Evolutionary conservation across 2,888 invertebrate species (phyloP).

Genomic region (Acrobasis suavella): DNA sequence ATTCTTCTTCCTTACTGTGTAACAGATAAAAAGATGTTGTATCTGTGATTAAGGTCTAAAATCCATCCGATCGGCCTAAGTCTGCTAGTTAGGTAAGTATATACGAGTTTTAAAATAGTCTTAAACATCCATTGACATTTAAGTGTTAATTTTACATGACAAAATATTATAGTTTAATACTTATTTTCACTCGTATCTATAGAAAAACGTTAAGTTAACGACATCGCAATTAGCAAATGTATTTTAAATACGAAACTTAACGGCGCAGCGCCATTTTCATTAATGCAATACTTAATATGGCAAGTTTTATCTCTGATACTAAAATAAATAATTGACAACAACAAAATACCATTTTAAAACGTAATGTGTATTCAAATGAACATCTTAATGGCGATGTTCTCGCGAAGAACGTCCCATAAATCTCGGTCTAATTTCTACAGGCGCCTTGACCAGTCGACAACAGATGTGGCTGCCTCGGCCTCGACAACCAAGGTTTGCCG

Average conservation of each 20-base stretch:
- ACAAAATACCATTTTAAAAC: background rate
- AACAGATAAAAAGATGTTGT: too few relatives aligned
- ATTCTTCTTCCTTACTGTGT: too few relatives aligned
- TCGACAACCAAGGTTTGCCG: background rate
- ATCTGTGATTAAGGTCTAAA: too few relatives aligned
- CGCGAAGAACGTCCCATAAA: background rate
- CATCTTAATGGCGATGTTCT: background rate
- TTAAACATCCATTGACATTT: too few relatives aligned
- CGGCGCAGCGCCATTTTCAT: background rate
- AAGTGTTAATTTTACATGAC: too few relatives aligned
- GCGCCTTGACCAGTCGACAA: slow-evolving; percentile 1
- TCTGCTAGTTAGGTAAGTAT: too few relatives aligned
- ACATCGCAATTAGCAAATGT: background rate
- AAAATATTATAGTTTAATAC: too few relatives aligned
- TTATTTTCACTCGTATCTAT: too few relatives aligned
- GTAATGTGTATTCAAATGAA: slow-evolving; percentile 1
- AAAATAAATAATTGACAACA: background rate
- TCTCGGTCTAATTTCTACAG: background rate
- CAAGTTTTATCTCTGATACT: background rate
- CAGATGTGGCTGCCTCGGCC: slow-evolving; percentile 1
- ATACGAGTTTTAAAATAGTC: too few relatives aligned
- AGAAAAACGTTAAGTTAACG: too few relatives aligned
- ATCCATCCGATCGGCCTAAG: too few relatives aligned
- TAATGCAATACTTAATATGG: background rate
- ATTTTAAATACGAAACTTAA: background rate